Evolutionary conservation across 1,140 invertebrate genomes (phyloP), one percentile per base, ranked within the genome.

Genomic region (Papilio aristodemus): DNA sequence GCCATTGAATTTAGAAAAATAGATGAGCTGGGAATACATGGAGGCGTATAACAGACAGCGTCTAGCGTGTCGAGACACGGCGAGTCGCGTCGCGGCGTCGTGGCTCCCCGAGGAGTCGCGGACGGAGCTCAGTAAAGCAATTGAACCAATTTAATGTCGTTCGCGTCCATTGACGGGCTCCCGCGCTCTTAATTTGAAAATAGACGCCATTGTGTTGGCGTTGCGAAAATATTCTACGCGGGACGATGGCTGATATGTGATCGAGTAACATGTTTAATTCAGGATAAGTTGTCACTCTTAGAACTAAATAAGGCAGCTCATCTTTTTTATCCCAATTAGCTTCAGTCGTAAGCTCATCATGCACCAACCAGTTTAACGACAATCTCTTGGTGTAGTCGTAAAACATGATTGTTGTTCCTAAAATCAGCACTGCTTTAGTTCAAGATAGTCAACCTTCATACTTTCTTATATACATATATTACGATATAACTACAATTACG

Each of bases 131-230:
- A 74, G 83, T 79, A 74, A 84, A 86, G 87, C 84, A 89, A 90
- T 89, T 90, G 87, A 89, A 87, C 87, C 89, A 91, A 90, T 91
- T 90, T 90, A 89, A 89, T 90, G 81, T 90, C 79, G 80, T 90
- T 86, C 87, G 75, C 77, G 72, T 79, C 85, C 79, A 89, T 89
- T 89, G 85, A 86, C 79, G 79, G 76, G 74, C 78, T 85, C 83
- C 84, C 82, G 84, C 81, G 85, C 54, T 86, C 86, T 88, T 86
- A 84, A 89, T 89, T 86, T 81, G 84, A 89, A 89, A 89, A 91
- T 91, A 87, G 83, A 85, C 82, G 71, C 79, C 74, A 84, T 86
- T 85, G 81, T 86, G 74, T 80, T 82, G 73, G 73, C 71, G 59
- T 74, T 79, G 81, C 81, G 81, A 87, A 87, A 83, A 84, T 69